Conservation (phyloP, 2,888 invertebrate species). For the Drosophila parthenogenetica region DNA sequence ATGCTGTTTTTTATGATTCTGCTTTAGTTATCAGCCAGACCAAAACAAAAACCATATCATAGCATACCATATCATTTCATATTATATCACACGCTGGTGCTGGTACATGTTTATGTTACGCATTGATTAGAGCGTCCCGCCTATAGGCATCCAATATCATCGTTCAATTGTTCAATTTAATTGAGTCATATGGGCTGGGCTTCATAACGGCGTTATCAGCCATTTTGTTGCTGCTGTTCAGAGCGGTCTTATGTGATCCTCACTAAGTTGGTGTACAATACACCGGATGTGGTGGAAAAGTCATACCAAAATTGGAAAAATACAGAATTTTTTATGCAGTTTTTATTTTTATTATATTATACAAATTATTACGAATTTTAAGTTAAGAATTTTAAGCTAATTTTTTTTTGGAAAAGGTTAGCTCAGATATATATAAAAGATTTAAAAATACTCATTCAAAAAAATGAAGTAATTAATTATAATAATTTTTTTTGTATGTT, state of each 20-base stretch:
- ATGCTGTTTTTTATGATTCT: conserved; percentile 45
- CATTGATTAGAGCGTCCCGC: conserved; percentile 22
- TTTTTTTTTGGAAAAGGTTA: too few relatives aligned
- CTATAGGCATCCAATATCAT: conserved; percentile 35
- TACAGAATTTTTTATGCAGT: too few relatives aligned
- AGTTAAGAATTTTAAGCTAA: too few relatives aligned
- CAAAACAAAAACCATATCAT: background rate
- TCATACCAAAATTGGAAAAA: too few relatives aligned
- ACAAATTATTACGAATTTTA: too few relatives aligned
- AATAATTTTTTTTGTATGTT: too few relatives aligned
- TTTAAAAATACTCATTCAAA: too few relatives aligned
- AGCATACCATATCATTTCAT: conserved; percentile 5
- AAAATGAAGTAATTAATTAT: too few relatives aligned
- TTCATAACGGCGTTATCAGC: conserved; percentile 50
- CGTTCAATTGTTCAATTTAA: conserved; percentile 72
- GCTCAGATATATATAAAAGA: too few relatives aligned
- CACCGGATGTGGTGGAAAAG: background rate
- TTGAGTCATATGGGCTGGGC: conserved; percentile 64
- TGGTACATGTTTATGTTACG: conserved; percentile 21
- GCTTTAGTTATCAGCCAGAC: conserved; percentile 35
- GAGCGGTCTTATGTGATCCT: conserved; percentile 7
- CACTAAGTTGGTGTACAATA: background rate
- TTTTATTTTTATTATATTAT: too few relatives aligned
- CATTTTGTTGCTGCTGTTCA: conserved; percentile 26
- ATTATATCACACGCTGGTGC: background rate